phyloP scores from a whole-genome alignment of 2,888 invertebrate genomes.

The Apoderus coryli region DNA sequence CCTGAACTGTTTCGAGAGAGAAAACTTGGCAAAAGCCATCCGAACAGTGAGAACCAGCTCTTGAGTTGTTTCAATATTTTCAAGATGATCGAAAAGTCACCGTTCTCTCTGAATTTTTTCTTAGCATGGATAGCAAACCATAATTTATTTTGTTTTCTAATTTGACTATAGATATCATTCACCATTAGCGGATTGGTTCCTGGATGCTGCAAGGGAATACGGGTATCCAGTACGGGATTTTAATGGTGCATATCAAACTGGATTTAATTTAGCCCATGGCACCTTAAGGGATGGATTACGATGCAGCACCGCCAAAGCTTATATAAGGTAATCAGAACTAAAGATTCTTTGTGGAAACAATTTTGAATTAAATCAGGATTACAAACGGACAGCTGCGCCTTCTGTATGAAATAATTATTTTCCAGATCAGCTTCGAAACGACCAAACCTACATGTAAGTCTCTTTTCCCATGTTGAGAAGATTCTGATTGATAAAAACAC shows the following conservation, averaged over 20 bases:
- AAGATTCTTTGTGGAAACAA: too few relatives aligned
- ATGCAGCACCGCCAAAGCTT: slow-evolving; percentile 75
- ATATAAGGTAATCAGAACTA: slow-evolving; percentile 41
- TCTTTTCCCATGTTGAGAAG: slow-evolving; percentile 36
- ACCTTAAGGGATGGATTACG: slow-evolving; percentile 64
- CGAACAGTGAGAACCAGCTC: too few relatives aligned
- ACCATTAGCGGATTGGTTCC: slow-evolving; percentile 51
- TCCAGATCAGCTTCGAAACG: slow-evolving; percentile 37
- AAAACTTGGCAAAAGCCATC: too few relatives aligned
- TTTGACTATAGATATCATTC: slow-evolving; percentile 40
- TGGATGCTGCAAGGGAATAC: slow-evolving; percentile 53
- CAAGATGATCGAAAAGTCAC: slow-evolving; percentile 3
- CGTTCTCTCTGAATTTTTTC: slow-evolving; percentile 2
- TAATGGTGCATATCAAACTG: slow-evolving; percentile 67
- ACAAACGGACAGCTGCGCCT: too few relatives aligned
- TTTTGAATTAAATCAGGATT: too few relatives aligned
- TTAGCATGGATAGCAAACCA: not conserved
- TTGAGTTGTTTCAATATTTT: too few relatives aligned
- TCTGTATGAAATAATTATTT: slow-evolving; percentile 1
- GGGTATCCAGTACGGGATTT: slow-evolving; percentile 57
- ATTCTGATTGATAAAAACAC: slow-evolving; percentile 45
- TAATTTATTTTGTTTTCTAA: slow-evolving; percentile 4
- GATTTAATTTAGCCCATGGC: slow-evolving; percentile 62
- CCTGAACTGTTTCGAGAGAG: too few relatives aligned
- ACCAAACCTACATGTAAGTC: slow-evolving; percentile 52